Evolutionary conservation across 2,888 invertebrate species (phyloP).

Genomic region (Hirtodrosophila confusa): DNA sequence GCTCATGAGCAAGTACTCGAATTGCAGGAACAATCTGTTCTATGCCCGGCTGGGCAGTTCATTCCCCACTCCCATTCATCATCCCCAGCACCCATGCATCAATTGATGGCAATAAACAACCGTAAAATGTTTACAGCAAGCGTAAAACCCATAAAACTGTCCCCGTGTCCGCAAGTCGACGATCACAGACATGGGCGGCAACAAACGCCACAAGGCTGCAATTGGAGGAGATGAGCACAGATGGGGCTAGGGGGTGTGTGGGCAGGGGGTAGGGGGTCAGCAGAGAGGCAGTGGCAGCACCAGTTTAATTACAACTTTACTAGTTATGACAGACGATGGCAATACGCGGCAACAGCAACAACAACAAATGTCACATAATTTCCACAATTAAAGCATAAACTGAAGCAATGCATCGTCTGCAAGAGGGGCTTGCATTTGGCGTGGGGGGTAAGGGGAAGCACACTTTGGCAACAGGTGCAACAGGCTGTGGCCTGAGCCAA

Average conservation of each 20-base stretch:
- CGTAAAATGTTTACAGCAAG: conserved; percentile 70
- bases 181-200: conserved; percentile 55
- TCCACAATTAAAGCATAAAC: conserved; percentile 77
- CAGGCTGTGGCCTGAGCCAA: conserved; percentile 36
- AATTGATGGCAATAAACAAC: conserved; percentile 69
- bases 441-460: background rate
- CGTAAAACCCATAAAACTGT: conserved; percentile 73
- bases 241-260: background rate
- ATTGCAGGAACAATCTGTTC: conserved; percentile 3
- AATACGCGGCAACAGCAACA: conserved; percentile 34
- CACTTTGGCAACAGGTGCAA: conserved; percentile 64
- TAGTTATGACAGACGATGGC: conserved; percentile 72
- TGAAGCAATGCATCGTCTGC: conserved; percentile 57
- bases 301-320: conserved; percentile 75
- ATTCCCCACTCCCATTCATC: conserved; percentile 26
- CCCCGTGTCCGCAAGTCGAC: conserved; percentile 19
- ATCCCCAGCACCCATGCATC: conserved; percentile 60
- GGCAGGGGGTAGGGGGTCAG: background rate
- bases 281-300: conserved; percentile 33
- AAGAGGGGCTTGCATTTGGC: conserved; percentile 3
- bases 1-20: background rate
- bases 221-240: conserved; percentile 7
- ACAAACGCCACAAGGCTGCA: conserved; percentile 43
- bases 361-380: conserved; percentile 75
- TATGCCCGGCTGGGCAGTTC: conserved; percentile 6